Evolutionary conservation across 2,113 vertebrate genomes (phyloP).

Genomic region (Takifugu bimaculatus): DNA sequence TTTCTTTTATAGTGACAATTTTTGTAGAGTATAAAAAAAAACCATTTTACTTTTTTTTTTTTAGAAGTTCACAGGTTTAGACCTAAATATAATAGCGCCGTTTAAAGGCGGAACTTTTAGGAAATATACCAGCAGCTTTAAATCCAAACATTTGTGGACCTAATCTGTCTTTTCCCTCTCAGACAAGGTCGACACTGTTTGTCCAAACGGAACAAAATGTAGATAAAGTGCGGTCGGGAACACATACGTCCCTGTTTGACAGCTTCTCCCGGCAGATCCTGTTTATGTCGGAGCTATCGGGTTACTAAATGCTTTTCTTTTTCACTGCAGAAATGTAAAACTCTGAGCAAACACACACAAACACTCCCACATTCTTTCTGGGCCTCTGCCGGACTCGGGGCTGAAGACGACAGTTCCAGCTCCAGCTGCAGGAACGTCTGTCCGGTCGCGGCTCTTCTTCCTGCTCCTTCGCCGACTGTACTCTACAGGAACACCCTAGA

Average conservation of each 20-base stretch:
- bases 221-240: neutral
- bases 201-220: neutral
- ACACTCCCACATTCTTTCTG: neutral
- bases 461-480: too few species aligned
- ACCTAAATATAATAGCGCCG: too few species aligned
- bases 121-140: neutral
- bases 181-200: neutral
- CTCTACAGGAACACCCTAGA: neutral
- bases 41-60: too few species aligned
- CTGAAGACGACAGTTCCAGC: conserved; percentile 33
- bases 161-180: neutral
- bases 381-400: conserved; percentile 29
- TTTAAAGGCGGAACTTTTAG: too few species aligned
- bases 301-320: neutral
- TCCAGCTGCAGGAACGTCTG: conserved; percentile 4
- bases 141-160: neutral
- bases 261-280: neutral
- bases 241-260: neutral
- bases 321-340: neutral
- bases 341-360: neutral
- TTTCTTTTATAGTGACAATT: too few species aligned
- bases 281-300: neutral
- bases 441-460: too few species aligned
- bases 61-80: too few species aligned
- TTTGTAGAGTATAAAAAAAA: too few species aligned